A percentile compares a stretch with the other conserved stretches of the same genome.
phyloP scores from a whole-genome alignment of 2,888 invertebrate genomes.

The Polia nebulosa region DNA sequence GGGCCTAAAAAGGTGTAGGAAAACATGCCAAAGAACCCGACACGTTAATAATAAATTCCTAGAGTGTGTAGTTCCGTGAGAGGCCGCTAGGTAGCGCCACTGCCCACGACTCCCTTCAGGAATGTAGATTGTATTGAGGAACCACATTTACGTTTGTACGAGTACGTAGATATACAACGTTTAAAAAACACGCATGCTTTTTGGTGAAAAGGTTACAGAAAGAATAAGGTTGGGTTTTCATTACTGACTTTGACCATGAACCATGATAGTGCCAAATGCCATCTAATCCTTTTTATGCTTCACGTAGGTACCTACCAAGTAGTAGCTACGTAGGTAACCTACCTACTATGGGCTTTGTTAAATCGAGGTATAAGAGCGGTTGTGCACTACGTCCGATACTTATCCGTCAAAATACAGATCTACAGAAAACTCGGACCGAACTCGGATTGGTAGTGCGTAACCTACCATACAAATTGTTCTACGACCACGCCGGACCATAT shows the following conservation, averaged over 20 bases:
- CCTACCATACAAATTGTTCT: too few relatives aligned
- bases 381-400: too few relatives aligned
- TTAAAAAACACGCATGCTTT: slow-evolving; percentile 2
- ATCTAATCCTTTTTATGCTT: not conserved
- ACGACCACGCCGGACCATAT: too few relatives aligned
- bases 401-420: too few relatives aligned
- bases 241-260: not conserved
- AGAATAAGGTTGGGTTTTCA: not conserved
- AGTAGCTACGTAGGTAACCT: too few relatives aligned
- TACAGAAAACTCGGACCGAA: too few relatives aligned
- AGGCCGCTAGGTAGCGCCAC: slow-evolving; percentile 33
- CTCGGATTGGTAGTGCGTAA: too few relatives aligned
- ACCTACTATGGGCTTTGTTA: too few relatives aligned
- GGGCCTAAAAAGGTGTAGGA: slow-evolving; percentile 47
- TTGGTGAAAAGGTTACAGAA: not conserved
- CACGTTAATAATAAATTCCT: slow-evolving; percentile 60
- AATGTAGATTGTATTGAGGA: slow-evolving; percentile 21
- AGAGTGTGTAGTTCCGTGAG: slow-evolving; percentile 41
- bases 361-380: too few relatives aligned
- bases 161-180: not conserved
- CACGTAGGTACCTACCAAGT: not conserved
- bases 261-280: not conserved
- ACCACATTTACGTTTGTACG: not conserved
- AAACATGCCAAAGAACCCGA: slow-evolving; percentile 43
- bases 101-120: slow-evolving; percentile 14